Evolutionary conservation across 2,888 invertebrate species (phyloP).

Genomic region (Andrena dorsata): DNA sequence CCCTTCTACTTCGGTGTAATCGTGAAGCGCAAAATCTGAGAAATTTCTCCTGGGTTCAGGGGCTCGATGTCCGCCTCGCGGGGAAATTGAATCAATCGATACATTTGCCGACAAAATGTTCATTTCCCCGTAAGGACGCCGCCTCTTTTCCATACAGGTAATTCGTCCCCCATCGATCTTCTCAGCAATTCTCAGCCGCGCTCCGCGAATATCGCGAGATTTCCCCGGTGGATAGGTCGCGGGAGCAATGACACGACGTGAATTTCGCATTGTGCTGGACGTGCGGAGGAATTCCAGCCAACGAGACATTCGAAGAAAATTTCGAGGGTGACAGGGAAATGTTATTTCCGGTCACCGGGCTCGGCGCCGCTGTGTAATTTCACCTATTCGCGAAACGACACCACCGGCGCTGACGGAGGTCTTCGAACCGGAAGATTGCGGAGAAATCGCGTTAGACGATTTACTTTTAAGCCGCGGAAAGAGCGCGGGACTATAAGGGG

Average conservation of each 20-base stretch:
- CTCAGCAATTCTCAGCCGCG: background rate
- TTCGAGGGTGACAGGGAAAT: background rate
- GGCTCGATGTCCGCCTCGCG: background rate
- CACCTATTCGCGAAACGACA: background rate
- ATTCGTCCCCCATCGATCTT: background rate
- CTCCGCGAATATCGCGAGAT: background rate
- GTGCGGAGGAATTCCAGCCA: background rate
- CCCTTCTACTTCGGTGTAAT: background rate
- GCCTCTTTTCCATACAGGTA: too few species aligned
- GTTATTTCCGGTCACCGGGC: conserved; percentile 31
- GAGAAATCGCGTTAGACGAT: conserved; percentile 5
- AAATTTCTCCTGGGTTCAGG: background rate
- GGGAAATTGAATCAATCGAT: background rate
- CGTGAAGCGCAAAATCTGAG: background rate
- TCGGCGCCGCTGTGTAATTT: background rate
- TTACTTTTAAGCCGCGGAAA: background rate
- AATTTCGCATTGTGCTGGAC: background rate
- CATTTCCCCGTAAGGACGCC: too few species aligned
- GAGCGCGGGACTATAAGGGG: too few species aligned
- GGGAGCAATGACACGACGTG: background rate
- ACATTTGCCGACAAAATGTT: background rate
- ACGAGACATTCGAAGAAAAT: conserved; percentile 13
- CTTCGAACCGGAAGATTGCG: background rate
- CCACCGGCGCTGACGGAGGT: background rate
- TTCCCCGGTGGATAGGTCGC: background rate